Conservation (phyloP, 1,140 invertebrate species). For the Zaprionus inermis region DNA sequence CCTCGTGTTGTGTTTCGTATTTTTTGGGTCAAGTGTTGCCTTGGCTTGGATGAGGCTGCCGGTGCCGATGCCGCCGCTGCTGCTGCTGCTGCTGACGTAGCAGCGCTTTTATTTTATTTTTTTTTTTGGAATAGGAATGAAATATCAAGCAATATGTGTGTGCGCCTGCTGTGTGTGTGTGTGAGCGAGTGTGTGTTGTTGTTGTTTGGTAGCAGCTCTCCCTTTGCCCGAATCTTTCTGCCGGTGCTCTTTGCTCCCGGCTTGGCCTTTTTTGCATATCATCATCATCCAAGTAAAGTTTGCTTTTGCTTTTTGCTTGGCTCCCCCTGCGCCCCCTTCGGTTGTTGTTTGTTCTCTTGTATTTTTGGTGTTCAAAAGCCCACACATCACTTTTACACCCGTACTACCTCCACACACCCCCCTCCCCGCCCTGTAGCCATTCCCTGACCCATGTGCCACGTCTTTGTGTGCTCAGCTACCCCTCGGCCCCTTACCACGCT, state of each 20-base stretch:
- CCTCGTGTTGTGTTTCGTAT: constrained; percentile 16
- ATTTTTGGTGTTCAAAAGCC: constrained; percentile 74
- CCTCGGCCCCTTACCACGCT: background rate
- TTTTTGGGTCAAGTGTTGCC: constrained; percentile 73
- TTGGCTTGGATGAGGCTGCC: constrained; percentile 24
- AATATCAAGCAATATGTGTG: constrained; percentile 63
- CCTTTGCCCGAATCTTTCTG: constrained; percentile 24
- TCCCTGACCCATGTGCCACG: constrained; percentile 29
- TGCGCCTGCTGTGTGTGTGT: constrained; percentile 13
- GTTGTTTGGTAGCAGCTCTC: constrained; percentile 32
- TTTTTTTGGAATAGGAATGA: constrained; percentile 75
- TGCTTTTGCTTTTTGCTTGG: constrained; percentile 70
- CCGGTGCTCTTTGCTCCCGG: constrained; percentile 40
- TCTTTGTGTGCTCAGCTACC: constrained; percentile 19
- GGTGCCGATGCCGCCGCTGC: constrained; percentile 37
- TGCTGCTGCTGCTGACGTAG: constrained; percentile 65
- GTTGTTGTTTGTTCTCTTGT: constrained; percentile 66
- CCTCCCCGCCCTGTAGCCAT: constrained; percentile 13
- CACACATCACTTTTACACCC: constrained; percentile 75
- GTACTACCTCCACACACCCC: constrained; percentile 26
- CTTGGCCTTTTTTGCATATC: constrained; percentile 73
- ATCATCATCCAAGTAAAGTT: constrained; percentile 75
- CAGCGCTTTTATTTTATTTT: constrained; percentile 56
- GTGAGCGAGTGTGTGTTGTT: constrained; percentile 37
- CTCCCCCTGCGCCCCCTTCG: constrained; percentile 25